Evolutionary conservation across 2,888 invertebrate genomes (phyloP), one percentile per base, ranked within the genome.

Genomic region (Parnassius apollo): DNA sequence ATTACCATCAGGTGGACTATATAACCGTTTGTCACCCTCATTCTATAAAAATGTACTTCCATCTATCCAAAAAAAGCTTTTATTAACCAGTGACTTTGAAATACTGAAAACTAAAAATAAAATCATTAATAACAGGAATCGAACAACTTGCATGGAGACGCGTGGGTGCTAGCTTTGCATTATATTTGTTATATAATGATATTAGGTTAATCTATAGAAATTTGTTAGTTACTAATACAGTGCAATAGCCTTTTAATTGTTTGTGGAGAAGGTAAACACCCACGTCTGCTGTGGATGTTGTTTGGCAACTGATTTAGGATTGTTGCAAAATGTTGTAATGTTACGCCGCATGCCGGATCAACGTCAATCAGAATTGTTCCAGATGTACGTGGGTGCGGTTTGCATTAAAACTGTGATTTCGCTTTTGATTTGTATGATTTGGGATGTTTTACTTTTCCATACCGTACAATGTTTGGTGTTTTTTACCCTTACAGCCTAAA

Each of bases 171-270:
- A 72, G 70, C 73, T 71, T 61, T 62, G 57, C 52, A 75, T 74
- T 73, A 73, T 73, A 72, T 74, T 71, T 69, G 35, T 35, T 35
- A 7, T 35, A 35, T 35, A 35, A 35, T 35, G 35, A n/a, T 48
- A 42, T 53, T 56, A 42, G 45, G 42, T 35, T 35, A 50, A 53
- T 57, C 64, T 69, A 72, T 73, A 62, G 68, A 71, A 69, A 68
- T 67, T 69, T 66, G 65, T 66, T 65, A 67, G 61, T 62, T 68
- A 68, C 71, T 72, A 77, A 78, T 77, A 77, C 74, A 70, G 81
- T 78, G 80, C 80, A 80, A 81, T 81, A 81, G 74, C 81, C 81
- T 84, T 83, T 82, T 85, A 83, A 85, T 85, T 83, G 85, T 82
- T 78, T 76, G 76, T 80, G 79, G 75, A 74, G 66, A 64, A 68